Base-by-base conservation (phyloP, 1,140 invertebrate genomes). In the Leptopilina clavipes region DNA sequence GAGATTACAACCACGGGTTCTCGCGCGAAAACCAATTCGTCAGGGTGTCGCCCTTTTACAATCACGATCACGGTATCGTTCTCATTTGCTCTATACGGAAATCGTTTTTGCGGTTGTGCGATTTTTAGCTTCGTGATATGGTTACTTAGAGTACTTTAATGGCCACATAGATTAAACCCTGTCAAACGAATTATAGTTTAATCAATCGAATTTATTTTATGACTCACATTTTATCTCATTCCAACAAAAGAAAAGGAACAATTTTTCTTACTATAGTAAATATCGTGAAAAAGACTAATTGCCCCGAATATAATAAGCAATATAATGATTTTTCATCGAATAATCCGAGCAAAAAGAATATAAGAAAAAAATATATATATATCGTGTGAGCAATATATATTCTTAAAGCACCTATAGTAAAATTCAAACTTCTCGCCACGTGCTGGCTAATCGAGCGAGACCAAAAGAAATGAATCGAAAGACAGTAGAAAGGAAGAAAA, bases 391-490 rank as follows among this genome's bases (percentile, higher is more conserved):
- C n/a, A n/a, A 31, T 31, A 40, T 40, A 40, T 40, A 59, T n/a
- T 6, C 12, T n/a, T 65, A 8, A 31, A 65, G 25, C 14, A 14
- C 25, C 14, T 31, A 31, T 31, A 37, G 12, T 37, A 65, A n/a
- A 65, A 37, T 65, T 0, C 0, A 31, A 40, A 65, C 59, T n/a
- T 82, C 77, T 54, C 40, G 82, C 44, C 83, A 81, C 85, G 86
- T 83, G 83, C 80, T 81, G 78, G 75, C 81, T 83, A 83, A 84
- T 82, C 75, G 80, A 79, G 76, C 74, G 81, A 73, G 48, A 80
- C 76, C 73, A 77, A 83, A 83, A 80, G 74, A 85, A 79, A 81
- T 59, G 45, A 73, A 40, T 77, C 74, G 71, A 56, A 43, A 74
- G 43, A 18, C 45, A 25, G 3, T 22, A 40, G 45, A 70, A 59